Evolutionary conservation across 2,113 vertebrate genomes (phyloP).

Genomic region (Dascyllus trimaculatus): DNA sequence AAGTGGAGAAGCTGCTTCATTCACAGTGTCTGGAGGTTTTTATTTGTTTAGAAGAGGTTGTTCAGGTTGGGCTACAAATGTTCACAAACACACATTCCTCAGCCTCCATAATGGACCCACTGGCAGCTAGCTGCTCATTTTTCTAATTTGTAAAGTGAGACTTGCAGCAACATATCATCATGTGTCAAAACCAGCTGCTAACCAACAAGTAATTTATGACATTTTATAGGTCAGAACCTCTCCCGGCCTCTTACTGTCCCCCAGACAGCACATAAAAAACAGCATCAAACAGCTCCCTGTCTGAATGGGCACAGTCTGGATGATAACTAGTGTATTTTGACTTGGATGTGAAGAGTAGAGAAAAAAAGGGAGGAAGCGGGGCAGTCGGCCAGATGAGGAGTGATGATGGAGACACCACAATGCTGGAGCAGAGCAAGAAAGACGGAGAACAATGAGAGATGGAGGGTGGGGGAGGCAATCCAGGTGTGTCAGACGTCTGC

Average conservation of each 20-base stretch:
- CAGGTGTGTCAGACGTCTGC: slow-evolving; percentile 79
- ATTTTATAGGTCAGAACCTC: slow-evolving; percentile 32
- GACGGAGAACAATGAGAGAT: slow-evolving; percentile 5
- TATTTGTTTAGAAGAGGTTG: slow-evolving; percentile 8
- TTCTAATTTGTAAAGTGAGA: slow-evolving; percentile 45
- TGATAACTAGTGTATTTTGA: slow-evolving; percentile 27
- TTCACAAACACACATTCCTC: slow-evolving; percentile 41
- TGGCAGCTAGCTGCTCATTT: slow-evolving; percentile 23
- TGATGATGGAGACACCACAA: slow-evolving; percentile 22
- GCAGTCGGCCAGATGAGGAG: slow-evolving; percentile 4
- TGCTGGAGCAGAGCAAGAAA: background rate
- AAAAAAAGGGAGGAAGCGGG: slow-evolving; percentile 26
- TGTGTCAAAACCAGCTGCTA: slow-evolving; percentile 39
- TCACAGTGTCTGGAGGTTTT: slow-evolving; percentile 6
- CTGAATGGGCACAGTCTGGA: slow-evolving; percentile 21
- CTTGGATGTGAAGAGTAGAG: slow-evolving; percentile 5
- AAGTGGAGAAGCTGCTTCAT: slow-evolving; percentile 27
- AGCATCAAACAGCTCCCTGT: slow-evolving; percentile 6
- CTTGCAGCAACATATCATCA: slow-evolving; percentile 24
- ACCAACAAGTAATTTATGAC: slow-evolving; percentile 18
- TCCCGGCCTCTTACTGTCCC: background rate
- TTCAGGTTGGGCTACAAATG: slow-evolving; percentile 23
- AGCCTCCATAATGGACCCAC: slow-evolving; percentile 5
- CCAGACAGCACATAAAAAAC: slow-evolving; percentile 5
- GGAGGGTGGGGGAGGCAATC: slow-evolving; percentile 49